phyloP scores from a whole-genome alignment of 2,888 invertebrate species.

The Protophormia terraenovae region DNA sequence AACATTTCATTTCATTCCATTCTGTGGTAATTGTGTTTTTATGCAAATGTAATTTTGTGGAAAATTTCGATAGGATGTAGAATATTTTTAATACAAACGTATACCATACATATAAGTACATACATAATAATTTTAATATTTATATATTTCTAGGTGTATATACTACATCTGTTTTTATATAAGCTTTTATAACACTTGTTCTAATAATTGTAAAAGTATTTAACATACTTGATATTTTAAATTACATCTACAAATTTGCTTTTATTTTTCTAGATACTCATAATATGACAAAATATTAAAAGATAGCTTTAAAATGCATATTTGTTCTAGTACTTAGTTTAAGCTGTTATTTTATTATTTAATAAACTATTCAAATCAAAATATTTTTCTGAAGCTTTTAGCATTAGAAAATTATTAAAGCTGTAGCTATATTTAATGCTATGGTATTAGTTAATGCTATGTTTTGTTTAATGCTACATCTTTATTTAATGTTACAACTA shows the following conservation, averaged over 20 bases:
- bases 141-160: neutral
- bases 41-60: conserved; percentile 79
- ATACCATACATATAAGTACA: neutral
- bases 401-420: no score
- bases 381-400: no score
- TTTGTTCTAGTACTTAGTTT: no score
- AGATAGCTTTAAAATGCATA: no score
- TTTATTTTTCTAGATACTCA: conserved; percentile 1
- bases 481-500: no score
- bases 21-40: conserved; percentile 73
- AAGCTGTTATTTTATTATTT: no score
- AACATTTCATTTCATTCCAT: no score
- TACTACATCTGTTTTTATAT: neutral
- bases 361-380: no score
- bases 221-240: conserved; percentile 55
- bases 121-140: neutral
- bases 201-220: conserved; percentile 60
- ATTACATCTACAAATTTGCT: conserved; percentile 32
- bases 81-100: conserved; percentile 41
- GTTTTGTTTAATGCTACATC: no score
- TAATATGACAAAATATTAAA: conserved; percentile 12
- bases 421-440: no score
- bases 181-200: conserved; percentile 60
- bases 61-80: conserved; percentile 75
- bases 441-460: no score